These are phyloP conservation scores for Cacatua alba DNA, from an alignment of 2,113 vertebrate species.

Conservation along the genomic window DNA sequence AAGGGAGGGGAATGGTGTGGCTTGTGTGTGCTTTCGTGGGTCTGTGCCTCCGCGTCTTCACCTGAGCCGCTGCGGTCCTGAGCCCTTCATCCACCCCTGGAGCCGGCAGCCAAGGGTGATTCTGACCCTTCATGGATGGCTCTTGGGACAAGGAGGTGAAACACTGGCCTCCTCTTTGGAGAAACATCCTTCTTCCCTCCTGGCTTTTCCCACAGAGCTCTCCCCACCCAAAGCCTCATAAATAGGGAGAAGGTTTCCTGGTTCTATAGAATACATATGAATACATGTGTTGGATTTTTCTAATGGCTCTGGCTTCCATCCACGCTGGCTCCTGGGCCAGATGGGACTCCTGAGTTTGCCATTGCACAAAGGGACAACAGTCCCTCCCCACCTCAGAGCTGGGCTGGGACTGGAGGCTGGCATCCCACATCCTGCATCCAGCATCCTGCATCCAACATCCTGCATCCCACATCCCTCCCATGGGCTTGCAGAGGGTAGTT, in stretches of 20 bases:
- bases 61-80: accelerated
- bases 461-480: background rate
- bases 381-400: accelerated
- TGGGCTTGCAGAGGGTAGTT: background rate
- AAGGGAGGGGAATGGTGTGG: background rate
- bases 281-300: background rate
- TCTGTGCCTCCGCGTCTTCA: background rate
- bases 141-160: background rate
- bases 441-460: background rate
- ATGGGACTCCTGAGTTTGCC: background rate
- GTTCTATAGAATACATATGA: accelerated
- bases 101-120: accelerated
- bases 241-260: background rate
- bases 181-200: background rate
- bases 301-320: background rate
- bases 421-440: background rate
- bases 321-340: background rate
- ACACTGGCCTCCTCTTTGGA: background rate
- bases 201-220: background rate
- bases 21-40: background rate
- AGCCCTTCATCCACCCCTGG: background rate
- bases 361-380: accelerated
- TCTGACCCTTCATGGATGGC: background rate
- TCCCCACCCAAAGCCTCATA: background rate
- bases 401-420: background rate